Conservation (phyloP, 2,797 vertebrate species). For the Typhlichthys subterraneus region DNA sequence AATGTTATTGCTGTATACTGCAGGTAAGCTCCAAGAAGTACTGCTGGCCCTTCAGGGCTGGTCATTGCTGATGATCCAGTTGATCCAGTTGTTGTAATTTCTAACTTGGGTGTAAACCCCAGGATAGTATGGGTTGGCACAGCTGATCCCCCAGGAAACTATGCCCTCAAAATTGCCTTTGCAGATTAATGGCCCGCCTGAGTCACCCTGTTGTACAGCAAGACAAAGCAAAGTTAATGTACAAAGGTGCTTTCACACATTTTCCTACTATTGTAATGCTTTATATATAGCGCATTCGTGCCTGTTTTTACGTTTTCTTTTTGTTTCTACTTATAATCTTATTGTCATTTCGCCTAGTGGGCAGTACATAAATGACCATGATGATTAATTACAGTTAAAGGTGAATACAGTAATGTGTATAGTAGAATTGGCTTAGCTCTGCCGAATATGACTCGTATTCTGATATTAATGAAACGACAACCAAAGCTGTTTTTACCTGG, state of each 20-base stretch:
- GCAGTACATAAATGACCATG: too few species aligned
- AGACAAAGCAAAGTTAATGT: slow-evolving; percentile 8
- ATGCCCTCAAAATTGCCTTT: slow-evolving; percentile 72
- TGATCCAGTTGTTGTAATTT: slow-evolving; percentile 72
- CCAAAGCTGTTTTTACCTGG: slow-evolving; percentile 64
- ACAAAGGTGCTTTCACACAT: neutral
- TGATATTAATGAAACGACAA: neutral
- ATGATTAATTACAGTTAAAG: too few species aligned
- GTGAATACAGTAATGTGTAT: too few species aligned
- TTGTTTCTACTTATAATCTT: too few species aligned
- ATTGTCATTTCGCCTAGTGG: too few species aligned
- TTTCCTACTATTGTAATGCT: neutral
- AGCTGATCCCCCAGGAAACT: slow-evolving; percentile 83
- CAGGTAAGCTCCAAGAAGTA: neutral
- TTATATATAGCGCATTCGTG: neutral
- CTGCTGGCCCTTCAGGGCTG: neutral
- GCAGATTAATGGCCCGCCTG: slow-evolving; percentile 78
- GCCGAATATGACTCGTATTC: too few species aligned
- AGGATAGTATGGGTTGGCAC: slow-evolving; percentile 71
- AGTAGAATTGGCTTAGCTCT: too few species aligned
- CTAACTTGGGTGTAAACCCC: slow-evolving; percentile 81
- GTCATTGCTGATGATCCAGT: slow-evolving; percentile 29
- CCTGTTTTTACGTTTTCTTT: neutral
- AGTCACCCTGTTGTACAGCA: slow-evolving; percentile 72
- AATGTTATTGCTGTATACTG: neutral